phyloP scores from a whole-genome alignment of 1,140 invertebrate genomes.

The Chlorops oryzae region DNA sequence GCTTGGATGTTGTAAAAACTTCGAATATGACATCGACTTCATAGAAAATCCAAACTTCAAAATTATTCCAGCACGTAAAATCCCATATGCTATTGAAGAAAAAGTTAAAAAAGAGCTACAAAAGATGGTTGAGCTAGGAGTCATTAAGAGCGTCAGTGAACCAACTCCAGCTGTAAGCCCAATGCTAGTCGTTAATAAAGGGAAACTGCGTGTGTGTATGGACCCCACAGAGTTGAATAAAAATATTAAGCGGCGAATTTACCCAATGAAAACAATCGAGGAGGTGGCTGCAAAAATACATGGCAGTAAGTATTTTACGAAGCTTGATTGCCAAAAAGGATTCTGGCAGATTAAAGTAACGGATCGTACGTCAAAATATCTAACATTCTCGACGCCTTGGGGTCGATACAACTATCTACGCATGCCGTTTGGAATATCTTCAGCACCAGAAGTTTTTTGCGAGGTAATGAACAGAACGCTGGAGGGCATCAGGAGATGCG shows the following conservation, averaged over 20 bases:
- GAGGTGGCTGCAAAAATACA: too few species aligned
- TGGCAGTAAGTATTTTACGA: constrained; percentile 29
- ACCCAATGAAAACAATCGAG: constrained; percentile 29
- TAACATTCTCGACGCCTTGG: constrained; percentile 37
- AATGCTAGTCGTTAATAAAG: constrained; percentile 36
- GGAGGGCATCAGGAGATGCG: constrained; percentile 17
- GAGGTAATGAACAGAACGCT: constrained; percentile 18
- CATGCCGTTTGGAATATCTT: constrained; percentile 34
- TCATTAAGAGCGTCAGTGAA: constrained; percentile 26
- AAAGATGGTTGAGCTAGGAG: constrained; percentile 24
- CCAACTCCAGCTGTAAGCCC: constrained; percentile 41
- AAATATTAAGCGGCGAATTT: constrained; percentile 34
- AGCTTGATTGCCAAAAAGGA: constrained; percentile 38
- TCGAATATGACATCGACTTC: constrained; percentile 26
- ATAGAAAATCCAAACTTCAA: too few species aligned
- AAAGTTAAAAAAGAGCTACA: constrained; percentile 32
- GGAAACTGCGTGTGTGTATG: constrained; percentile 39
- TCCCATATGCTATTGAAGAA: constrained; percentile 32
- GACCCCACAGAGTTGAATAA: constrained; percentile 46
- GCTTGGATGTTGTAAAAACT: constrained; percentile 17
- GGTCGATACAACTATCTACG: constrained; percentile 33
- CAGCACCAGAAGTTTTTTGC: constrained; percentile 28
- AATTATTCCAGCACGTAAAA: too few species aligned
- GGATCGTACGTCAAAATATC: constrained; percentile 26
- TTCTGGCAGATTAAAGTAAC: constrained; percentile 46